Conservation (phyloP, 2,797 vertebrate genomes). For the Enteromius anoplus region DNA sequence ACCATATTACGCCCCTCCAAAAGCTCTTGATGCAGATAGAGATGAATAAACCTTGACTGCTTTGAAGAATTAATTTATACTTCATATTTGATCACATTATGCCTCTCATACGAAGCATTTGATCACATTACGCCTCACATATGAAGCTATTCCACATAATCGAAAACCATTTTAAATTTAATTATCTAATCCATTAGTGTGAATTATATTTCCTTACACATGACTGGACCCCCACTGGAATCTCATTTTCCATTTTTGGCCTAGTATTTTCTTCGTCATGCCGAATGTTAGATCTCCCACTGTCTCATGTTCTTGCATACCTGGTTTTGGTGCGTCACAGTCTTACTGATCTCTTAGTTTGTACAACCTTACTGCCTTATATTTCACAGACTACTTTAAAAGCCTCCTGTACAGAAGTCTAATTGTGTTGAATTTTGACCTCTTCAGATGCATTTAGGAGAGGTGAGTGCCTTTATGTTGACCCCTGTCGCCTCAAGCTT, state of each 20-base stretch:
- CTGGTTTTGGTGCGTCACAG: constrained; percentile 27
- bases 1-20: not conserved
- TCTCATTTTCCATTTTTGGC: constrained; percentile 36
- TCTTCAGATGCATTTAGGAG: not conserved
- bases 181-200: constrained; percentile 49
- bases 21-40: not conserved
- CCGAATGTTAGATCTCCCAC: constrained; percentile 25
- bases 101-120: constrained; percentile 18
- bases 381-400: constrained; percentile 18
- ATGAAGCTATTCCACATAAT: constrained; percentile 30
- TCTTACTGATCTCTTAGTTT: constrained; percentile 16
- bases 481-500: not conserved
- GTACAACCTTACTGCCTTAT: not conserved
- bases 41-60: constrained; percentile 11
- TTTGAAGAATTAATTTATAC: constrained; percentile 21
- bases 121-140: constrained; percentile 27
- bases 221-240: constrained; percentile 36
- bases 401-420: not conserved
- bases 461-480: not conserved
- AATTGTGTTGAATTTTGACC: constrained; percentile 20
- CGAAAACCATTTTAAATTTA: constrained; percentile 50
- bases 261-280: constrained; percentile 26
- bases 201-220: constrained; percentile 48
- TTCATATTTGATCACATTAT: constrained; percentile 23
- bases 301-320: constrained; percentile 1